These are phyloP conservation scores for Rhinoraja longicauda DNA, from an alignment of 2,797 vertebrate species.

Conservation along the genomic window DNA sequence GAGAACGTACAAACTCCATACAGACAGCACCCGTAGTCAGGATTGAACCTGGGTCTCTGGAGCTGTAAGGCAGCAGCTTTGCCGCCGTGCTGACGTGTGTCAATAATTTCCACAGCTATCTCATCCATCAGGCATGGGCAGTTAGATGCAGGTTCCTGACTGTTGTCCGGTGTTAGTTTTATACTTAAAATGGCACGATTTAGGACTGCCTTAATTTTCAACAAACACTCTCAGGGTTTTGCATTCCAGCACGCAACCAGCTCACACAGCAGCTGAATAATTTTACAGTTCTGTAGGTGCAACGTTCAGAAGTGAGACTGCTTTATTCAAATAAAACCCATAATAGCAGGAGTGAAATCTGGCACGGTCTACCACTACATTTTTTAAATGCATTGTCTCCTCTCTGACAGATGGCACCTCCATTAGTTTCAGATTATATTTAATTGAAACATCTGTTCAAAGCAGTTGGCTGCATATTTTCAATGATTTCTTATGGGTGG, in stretches of 20 bases:
- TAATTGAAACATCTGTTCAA: conserved; percentile 38
- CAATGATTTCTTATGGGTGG: conserved; percentile 34
- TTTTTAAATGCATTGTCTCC: conserved; percentile 21
- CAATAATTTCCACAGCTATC: neutral
- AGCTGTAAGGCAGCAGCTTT: no score
- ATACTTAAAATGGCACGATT: no score
- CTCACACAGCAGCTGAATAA: neutral
- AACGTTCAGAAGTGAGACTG: neutral
- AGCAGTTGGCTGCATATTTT: conserved; percentile 34
- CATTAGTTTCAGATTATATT: conserved; percentile 38
- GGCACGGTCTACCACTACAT: neutral
- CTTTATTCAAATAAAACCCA: neutral
- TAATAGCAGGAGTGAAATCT: neutral
- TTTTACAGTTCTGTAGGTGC: neutral
- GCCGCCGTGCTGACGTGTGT: neutral
- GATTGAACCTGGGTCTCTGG: no score
- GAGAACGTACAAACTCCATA: no score
- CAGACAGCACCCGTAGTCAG: no score
- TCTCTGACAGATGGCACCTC: conserved; percentile 37
- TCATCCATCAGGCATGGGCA: neutral
- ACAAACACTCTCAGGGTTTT: neutral
- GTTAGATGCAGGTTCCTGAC: neutral
- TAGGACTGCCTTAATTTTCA: neutral
- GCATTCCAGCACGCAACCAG: neutral
- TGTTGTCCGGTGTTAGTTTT: neutral